Base-by-base conservation (phyloP, 2,797 vertebrate genomes). In the Neomorphus geoffroyi region DNA sequence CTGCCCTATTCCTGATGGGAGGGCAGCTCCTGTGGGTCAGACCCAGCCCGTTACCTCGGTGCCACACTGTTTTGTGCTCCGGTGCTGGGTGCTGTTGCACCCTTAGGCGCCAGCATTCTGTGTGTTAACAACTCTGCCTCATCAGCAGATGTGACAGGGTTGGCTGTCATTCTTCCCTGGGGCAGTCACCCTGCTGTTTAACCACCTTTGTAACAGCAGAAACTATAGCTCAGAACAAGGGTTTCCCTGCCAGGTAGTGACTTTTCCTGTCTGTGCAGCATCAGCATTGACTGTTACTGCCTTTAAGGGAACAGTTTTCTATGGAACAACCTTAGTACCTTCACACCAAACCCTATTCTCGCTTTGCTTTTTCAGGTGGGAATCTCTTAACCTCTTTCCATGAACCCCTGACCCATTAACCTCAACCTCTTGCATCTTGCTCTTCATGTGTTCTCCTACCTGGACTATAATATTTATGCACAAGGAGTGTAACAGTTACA, bases 11-110 rank as follows among this genome's bases (percentile, higher is more conserved):
- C 43, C n/a, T 51, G 75, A 26, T 6, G 54, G 1, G 1, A 33
- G 30, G 46, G 66, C n/a, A 61, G 14, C 19, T 53, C 18, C 7
- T 54, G 45, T 32, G 84, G 58, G 14, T 45, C 11, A 11, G 17
- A 7, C 7, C n/a, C 43, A 15, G 62, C 27, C 64, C 33, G 12
- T 26, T 43, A 9, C 35, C 43, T 45, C 57, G 24, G 70, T n/a
- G 2, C 6, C 46, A 6, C 41, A 2, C 41, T 6, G 26, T 32
- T 72, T 30, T 23, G 0, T 8, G 2, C 28, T 41, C 10, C 0
- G 4, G 15, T 3, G 4, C 32, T 66, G 74, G 60, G 14, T 18
- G 0, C 53, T 21, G 9, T 7, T 61, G 45, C 61, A 39, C 57
- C 65, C 80, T 28, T 4, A 6, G 57, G 35, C 75, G 86, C 50